Evolutionary conservation across 2,888 invertebrate species (phyloP).

Genomic region (Thera britannica): DNA sequence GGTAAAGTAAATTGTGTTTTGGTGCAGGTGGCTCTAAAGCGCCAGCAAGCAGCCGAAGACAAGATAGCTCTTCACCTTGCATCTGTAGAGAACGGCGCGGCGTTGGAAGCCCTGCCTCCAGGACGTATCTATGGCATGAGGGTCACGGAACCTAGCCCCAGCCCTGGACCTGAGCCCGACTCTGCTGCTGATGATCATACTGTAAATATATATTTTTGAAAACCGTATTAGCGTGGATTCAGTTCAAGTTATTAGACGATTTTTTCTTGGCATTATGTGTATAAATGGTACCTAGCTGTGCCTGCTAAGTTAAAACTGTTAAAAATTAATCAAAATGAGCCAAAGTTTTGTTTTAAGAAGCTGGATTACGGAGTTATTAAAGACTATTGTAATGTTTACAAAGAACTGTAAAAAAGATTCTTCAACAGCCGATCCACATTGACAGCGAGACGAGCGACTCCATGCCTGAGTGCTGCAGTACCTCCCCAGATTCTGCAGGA

Average conservation of each 20-base stretch:
- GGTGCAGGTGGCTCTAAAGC: conserved; percentile 94
- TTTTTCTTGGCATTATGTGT: no score
- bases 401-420: not conserved
- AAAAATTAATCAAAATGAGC: no score
- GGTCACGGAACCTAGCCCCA: conserved; percentile 90
- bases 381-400: not conserved
- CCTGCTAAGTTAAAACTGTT: no score
- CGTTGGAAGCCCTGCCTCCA: conserved; percentile 90
- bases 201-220: conserved; percentile 50
- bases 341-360: no score
- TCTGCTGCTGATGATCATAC: conserved; percentile 73
- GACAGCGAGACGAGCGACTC: conserved; percentile 81
- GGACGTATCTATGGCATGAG: conserved; percentile 96
- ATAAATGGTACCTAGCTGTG: no score
- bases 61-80: conserved; percentile 97
- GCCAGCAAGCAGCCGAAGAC: conserved; percentile 98
- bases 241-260: no score
- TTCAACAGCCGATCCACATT: conserved; percentile 73
- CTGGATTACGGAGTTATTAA: no score
- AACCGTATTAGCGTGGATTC: no score
- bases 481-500: conserved; percentile 70
- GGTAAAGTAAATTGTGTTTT: not conserved
- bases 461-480: conserved; percentile 72
- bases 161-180: conserved; percentile 76
- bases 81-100: conserved; percentile 84